These are phyloP conservation scores for Drosophila gunungcola DNA, from an alignment of 1,140 invertebrate genomes.

Conservation along the genomic window DNA sequence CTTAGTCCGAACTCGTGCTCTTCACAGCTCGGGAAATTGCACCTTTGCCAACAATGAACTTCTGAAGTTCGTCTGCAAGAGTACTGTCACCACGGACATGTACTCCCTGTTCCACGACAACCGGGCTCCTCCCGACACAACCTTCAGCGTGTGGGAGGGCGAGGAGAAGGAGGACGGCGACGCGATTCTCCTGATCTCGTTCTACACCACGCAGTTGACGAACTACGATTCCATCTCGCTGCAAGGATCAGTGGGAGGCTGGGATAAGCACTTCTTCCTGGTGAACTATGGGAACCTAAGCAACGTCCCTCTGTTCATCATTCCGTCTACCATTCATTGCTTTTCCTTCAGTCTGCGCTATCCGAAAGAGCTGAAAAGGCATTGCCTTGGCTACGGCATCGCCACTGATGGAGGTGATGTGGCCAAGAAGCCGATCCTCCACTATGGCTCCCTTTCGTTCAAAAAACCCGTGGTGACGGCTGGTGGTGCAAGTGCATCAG, in stretches of 20 bases:
- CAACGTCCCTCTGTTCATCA: not conserved
- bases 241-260: no score
- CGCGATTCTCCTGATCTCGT: conserved; percentile 5
- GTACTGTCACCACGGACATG: not conserved
- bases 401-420: not conserved
- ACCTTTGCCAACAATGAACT: not conserved
- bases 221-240: not conserved
- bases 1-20: not conserved
- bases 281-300: not conserved
- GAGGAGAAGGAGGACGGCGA: not conserved
- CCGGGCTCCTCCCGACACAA: not conserved
- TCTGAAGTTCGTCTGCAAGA: conserved; percentile 6
- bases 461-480: not conserved
- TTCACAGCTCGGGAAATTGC: conserved; percentile 30
- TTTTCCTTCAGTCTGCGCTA: conserved; percentile 21
- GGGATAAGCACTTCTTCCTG: not conserved
- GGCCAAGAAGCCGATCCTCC: conserved; percentile 5
- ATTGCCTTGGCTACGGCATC: not conserved
- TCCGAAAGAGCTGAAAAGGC: conserved; percentile 1
- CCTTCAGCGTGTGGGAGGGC: conserved; percentile 15
- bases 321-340: conserved; percentile 14
- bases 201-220: not conserved
- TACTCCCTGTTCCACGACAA: not conserved
- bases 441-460: not conserved
- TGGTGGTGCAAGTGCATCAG: not conserved